Conservation (phyloP, 2,888 invertebrate species). For the Yponomeuta cagnagella region DNA sequence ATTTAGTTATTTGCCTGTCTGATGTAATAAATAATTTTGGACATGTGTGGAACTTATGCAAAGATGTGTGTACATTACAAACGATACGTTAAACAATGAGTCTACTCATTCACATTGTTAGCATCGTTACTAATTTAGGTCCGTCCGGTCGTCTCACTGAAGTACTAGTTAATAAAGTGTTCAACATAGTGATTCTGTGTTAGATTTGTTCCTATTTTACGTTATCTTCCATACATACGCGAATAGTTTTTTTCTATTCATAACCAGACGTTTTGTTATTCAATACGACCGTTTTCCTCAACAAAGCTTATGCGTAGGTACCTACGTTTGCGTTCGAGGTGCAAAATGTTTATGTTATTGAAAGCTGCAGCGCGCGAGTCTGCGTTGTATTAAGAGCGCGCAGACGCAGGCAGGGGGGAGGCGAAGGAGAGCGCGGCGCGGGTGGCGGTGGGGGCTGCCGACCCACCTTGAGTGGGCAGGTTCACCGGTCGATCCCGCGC, state of each 20-base stretch:
- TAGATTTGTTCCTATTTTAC: no score
- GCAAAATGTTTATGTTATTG: slow-evolving; percentile 55
- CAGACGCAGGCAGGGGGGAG: slow-evolving; percentile 29
- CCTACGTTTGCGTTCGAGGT: slow-evolving; percentile 32
- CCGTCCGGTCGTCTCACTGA: slow-evolving; percentile 1
- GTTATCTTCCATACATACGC: no score
- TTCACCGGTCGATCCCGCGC: slow-evolving; percentile 49
- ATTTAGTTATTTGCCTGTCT: no score
- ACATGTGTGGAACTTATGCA: no score
- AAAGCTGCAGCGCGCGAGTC: slow-evolving; percentile 14
- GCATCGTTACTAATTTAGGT: slow-evolving; percentile 1
- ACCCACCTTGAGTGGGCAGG: slow-evolving; percentile 73
- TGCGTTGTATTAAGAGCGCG: slow-evolving; percentile 28
- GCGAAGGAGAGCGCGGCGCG: slow-evolving; percentile 31
- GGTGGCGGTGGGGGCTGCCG: slow-evolving; percentile 27
- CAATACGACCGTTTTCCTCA: background rate
- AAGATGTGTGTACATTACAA: no score
- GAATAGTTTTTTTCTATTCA: background rate
- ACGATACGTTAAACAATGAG: background rate
- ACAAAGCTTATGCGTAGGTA: slow-evolving; percentile 16
- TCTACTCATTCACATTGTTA: background rate
- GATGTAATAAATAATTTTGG: no score
- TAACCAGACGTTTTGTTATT: background rate
- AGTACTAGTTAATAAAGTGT: background rate
- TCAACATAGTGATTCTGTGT: background rate